Evolutionary conservation across 2,113 vertebrate species (phyloP).

Genomic region (Pollachius pollachius): DNA sequence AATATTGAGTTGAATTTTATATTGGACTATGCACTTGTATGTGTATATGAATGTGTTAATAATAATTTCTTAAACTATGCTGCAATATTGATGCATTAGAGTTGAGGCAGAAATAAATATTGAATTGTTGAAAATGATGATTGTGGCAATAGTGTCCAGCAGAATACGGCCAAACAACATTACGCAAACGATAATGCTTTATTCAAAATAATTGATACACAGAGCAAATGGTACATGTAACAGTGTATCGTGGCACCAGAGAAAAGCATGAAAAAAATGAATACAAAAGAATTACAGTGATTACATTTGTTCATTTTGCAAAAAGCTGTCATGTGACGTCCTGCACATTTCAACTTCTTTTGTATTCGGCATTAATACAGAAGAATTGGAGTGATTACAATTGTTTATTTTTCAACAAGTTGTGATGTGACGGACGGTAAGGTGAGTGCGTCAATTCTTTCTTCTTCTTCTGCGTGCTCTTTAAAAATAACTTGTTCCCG

Average conservation of each 20-base stretch:
- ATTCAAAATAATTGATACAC: slow-evolving; percentile 14
- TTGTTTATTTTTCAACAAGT: neutral
- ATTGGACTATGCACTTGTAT: too few relatives aligned
- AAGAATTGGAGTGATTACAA: slow-evolving; percentile 3
- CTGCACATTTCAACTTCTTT: too few relatives aligned
- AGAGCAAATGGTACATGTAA: slow-evolving; percentile 3
- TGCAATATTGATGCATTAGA: too few relatives aligned
- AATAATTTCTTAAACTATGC: too few relatives aligned
- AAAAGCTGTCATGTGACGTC: slow-evolving; percentile 22
- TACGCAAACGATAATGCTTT: slow-evolving; percentile 22
- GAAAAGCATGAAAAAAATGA: neutral
- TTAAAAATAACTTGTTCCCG: slow-evolving; percentile 13
- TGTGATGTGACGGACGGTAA: slow-evolving; percentile 19
- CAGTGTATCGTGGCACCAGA: slow-evolving; percentile 14
- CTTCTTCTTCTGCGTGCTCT: neutral
- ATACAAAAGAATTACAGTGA: neutral
- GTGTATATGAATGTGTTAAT: too few relatives aligned
- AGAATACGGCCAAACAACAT: too few relatives aligned
- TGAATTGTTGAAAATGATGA: too few relatives aligned
- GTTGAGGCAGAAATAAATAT: too few relatives aligned
- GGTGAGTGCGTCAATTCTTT: neutral
- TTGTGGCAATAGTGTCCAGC: too few relatives aligned
- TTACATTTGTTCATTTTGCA: slow-evolving; percentile 9
- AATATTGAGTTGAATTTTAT: too few relatives aligned
- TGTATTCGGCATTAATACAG: neutral